Base-by-base conservation (phyloP, 2,888 invertebrate genomes). In the Syritta pipiens region DNA sequence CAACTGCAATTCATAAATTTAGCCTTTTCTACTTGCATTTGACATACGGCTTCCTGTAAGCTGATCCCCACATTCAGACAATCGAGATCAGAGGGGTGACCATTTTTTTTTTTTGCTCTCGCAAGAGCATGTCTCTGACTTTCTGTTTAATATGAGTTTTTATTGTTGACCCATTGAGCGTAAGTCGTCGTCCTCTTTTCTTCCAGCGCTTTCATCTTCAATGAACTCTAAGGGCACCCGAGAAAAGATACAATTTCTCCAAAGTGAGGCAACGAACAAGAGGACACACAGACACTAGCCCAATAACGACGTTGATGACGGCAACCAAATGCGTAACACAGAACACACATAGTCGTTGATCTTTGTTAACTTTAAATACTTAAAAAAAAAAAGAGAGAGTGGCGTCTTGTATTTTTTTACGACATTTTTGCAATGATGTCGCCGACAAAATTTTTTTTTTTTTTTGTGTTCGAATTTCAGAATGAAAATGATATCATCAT, bases 271-370 rank as follows among this genome's bases (percentile, higher is more conserved):
- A 46, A 59, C 42, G 4, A 28, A 44, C 30, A 35, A 24, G 26
- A 22, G 22, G 44, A 55, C 37, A 28, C 24, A 55, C 55, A n/a
- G 24, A 24, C 14, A 2, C 22, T 5, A 26, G 17, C 2, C 9
- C 12, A 40, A 51, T 44, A 35, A 44, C 32, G 14, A 5, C 42
- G 62, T 44, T 59, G 76, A 65, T 37, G 76, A 71, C 30, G 44
- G 37, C 40, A 26, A 20, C 26, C 42, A 62, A 65, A 71, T 77
- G 63, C 77, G 63, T 77, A 65, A 65, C 57, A 7, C 44, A n/a
- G n/a, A n/a, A n/a, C n/a, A n/a, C 53, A 51, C 48, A 60, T 65
- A 72, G 60, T 74, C 74, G 72, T 79, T 79, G 77, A 79, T 67
- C 77, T 74, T 49, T 74, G 74, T 79, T 67, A 79, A 79, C 77